Conservation (phyloP, 1,140 invertebrate genomes). For the Drosophila baimaii region DNA sequence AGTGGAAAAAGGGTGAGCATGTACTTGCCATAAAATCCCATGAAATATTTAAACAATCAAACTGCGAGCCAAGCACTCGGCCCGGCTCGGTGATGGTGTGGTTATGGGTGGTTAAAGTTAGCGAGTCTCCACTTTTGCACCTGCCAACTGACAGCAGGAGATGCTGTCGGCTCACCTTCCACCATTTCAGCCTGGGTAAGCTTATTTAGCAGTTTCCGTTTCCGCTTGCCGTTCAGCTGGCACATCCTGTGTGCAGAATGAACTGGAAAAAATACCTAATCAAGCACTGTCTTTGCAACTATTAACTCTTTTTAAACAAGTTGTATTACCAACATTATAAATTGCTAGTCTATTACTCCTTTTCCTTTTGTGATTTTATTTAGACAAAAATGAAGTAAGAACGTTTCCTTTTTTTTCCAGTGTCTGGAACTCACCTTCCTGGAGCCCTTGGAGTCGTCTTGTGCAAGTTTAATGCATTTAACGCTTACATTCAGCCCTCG, state of each 20-base stretch:
- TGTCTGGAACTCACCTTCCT: conserved; percentile 35
- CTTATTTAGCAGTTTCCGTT: conserved; percentile 81
- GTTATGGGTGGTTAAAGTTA: conserved; percentile 47
- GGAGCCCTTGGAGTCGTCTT: conserved; percentile 32
- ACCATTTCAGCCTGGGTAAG: conserved; percentile 37
- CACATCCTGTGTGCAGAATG: conserved; percentile 45
- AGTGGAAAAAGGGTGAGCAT: conserved; percentile 26
- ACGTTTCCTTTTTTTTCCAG: not conserved
- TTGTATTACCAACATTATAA: too few species aligned
- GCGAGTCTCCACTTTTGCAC: conserved; percentile 65
- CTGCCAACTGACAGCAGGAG: conserved; percentile 55
- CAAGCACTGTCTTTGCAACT: not conserved
- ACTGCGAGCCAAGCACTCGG: conserved; percentile 40
- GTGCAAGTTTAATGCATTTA: conserved; percentile 81
- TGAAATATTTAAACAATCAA: conserved; percentile 80
- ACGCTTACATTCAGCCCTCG: conserved; percentile 68
- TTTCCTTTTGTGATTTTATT: not conserved
- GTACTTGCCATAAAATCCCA: conserved; percentile 60
- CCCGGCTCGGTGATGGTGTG: conserved; percentile 54
- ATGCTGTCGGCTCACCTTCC: conserved; percentile 10
- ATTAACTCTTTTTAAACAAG: too few species aligned
- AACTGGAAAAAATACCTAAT: not conserved
- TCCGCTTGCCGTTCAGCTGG: conserved; percentile 73
- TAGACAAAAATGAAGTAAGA: accelerated
- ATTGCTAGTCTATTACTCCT: not conserved